Evolutionary conservation across 2,888 invertebrate species (phyloP).

Genomic region (Venustoraphidia nigricollis): DNA sequence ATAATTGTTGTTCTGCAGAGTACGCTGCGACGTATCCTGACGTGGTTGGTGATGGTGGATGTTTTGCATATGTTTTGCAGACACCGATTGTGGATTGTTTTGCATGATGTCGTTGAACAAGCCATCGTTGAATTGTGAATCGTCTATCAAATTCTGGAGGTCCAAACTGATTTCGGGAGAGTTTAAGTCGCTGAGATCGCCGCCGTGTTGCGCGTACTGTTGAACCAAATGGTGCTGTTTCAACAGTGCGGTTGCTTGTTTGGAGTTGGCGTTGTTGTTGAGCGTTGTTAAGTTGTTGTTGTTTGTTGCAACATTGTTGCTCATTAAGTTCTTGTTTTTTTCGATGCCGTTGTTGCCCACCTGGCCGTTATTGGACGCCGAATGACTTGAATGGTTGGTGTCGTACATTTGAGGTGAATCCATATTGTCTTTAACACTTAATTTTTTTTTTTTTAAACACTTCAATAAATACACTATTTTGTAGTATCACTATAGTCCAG

Average conservation of each 20-base stretch:
- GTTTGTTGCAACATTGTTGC: conserved; percentile 23
- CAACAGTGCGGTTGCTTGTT: conserved; percentile 36
- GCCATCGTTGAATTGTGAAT: conserved; percentile 74
- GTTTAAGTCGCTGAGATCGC: conserved; percentile 75
- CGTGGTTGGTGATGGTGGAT: conserved; percentile 15
- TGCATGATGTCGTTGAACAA: conserved; percentile 73
- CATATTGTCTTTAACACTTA: conserved; percentile 30
- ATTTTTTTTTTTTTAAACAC: background rate
- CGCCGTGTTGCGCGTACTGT: conserved; percentile 53
- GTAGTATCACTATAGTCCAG: no score
- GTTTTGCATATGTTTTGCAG: conserved; percentile 26
- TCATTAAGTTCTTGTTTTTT: conserved; percentile 17
- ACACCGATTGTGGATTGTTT: conserved; percentile 19
- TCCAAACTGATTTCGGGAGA: conserved; percentile 87
- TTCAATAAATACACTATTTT: no score
- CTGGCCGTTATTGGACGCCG: conserved; percentile 43
- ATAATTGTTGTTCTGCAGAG: conserved; percentile 22
- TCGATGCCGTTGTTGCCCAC: conserved; percentile 31
- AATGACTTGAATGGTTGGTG: conserved; percentile 39
- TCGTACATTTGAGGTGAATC: conserved; percentile 83
- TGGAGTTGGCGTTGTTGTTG: conserved; percentile 31
- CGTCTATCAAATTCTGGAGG: conserved; percentile 82
- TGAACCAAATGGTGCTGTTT: conserved; percentile 55
- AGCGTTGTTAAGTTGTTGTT: conserved; percentile 31
- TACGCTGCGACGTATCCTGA: no score